Evolutionary conservation across 2,113 vertebrate species (phyloP), one percentile per base, ranked within the genome.

Genomic region (Percina caprodes): DNA sequence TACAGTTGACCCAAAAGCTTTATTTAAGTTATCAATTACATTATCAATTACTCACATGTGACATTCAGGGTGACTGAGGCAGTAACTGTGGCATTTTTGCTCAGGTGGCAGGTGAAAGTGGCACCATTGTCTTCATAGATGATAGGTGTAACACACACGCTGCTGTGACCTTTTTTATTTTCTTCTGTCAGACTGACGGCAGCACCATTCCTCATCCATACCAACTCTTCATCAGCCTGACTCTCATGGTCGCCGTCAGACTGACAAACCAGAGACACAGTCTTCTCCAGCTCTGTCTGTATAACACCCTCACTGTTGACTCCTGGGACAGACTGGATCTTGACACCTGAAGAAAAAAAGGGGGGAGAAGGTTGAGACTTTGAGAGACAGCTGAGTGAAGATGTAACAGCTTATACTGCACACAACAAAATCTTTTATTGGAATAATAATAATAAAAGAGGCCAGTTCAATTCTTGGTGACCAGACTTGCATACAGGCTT

Each of bases 11-110:
- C 2, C 10, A 46, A 78, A 51, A 63, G 3, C 18, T 13, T 18
- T 13, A 51, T 23, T 8, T 46, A 2, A 6, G 15, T 30, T 54
- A 33, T 60, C 59, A 26, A 6, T 39, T 60, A 10, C 19, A 18
- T n/a, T n/a, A n/a, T n/a, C n/a, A n/a, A n/a, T n/a, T 75, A 94
- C 95, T 94, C 68, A 96, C 95, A 95, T 65, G 67, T 91, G 88
- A 96, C 94, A 8, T 94, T 66, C 42, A 96, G 90, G 15, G 92
- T 89, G 55, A 95, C 84, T 0, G 94, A 94, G 42, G 63, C 77
- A 0, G 63, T 90, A 1, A 63, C 11, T 15, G 88, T 88, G 24
- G 70, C 10, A 11, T 95, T 86, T 8, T 52, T 67, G 8, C 68
- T 74, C 21, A 92, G 78, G 72, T 89, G 85, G 76, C 95, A 96